phyloP scores from a whole-genome alignment of 1,140 invertebrate species.

The Euura saliciscinereae region DNA sequence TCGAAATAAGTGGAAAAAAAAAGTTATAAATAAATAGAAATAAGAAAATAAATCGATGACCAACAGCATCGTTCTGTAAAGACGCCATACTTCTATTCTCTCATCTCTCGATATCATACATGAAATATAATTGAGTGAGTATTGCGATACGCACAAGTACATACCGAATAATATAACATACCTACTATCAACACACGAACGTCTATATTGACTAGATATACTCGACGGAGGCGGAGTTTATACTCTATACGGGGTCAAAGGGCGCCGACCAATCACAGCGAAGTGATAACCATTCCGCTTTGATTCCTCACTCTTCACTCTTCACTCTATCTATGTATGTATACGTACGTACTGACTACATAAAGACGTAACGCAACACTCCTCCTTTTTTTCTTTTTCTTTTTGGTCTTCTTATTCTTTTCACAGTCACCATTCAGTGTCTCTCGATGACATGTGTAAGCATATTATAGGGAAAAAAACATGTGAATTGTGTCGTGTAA shows the following conservation, averaged over 20 bases:
- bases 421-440: no score
- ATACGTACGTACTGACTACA: no score
- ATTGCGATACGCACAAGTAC: no score
- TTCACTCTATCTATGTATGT: constrained; percentile 27
- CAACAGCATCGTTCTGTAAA: no score
- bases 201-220: constrained; percentile 20
- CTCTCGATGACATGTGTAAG: no score
- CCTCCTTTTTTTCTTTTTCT: not conserved
- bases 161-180: not conserved
- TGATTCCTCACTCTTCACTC: constrained; percentile 27
- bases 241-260: constrained; percentile 40
- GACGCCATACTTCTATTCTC: no score
- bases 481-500: no score
- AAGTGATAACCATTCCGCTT: constrained; percentile 42
- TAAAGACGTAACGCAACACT: no score
- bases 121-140: no score
- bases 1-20: not conserved
- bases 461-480: no score
- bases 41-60: no score
- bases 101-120: no score
- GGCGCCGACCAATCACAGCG: constrained; percentile 46
- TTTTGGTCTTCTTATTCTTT: not conserved
- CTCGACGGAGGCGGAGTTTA: constrained; percentile 48
- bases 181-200: constrained; percentile 12
- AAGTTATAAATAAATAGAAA: not conserved